phyloP scores from a whole-genome alignment of 2,797 vertebrate species.

The Kryptolebias ocellatus region DNA sequence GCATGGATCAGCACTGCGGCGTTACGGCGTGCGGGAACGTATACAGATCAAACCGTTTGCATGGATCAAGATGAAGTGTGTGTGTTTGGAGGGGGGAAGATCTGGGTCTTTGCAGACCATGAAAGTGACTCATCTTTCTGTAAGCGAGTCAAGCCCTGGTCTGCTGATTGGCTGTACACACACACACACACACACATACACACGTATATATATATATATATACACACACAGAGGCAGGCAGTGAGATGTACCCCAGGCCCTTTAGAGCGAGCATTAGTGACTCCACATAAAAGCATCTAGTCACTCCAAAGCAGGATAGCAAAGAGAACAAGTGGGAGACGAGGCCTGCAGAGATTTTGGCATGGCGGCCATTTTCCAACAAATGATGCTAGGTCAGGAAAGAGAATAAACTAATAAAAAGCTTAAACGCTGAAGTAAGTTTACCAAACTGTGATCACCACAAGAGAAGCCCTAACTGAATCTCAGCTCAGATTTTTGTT shows the following conservation, averaged over 20 bases:
- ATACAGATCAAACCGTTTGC: slow-evolving; percentile 62
- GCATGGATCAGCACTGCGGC: slow-evolving; percentile 31
- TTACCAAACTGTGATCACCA: slow-evolving; percentile 65
- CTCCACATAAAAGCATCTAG: slow-evolving; percentile 76
- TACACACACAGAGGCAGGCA: slow-evolving; percentile 26
- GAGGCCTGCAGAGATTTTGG: slow-evolving; percentile 67
- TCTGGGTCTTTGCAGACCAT: slow-evolving; percentile 61
- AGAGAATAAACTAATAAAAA: slow-evolving; percentile 15
- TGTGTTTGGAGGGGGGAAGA: slow-evolving; percentile 17
- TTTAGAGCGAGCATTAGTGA: slow-evolving; percentile 77
- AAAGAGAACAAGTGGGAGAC: slow-evolving; percentile 69
- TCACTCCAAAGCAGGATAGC: slow-evolving; percentile 67
- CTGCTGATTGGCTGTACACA: slow-evolving; percentile 47
- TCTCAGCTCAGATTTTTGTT: slow-evolving; percentile 43
- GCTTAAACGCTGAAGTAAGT: slow-evolving; percentile 36
- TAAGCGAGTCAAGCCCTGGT: slow-evolving; percentile 56
- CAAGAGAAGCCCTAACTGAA: slow-evolving; percentile 49
- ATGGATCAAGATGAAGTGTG: slow-evolving; percentile 55
- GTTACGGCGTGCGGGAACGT: slow-evolving; percentile 21
- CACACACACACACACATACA: slow-evolving; percentile 30
- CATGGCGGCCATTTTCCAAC: slow-evolving; percentile 73
- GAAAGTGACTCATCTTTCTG: slow-evolving; percentile 75
- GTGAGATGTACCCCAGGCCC: slow-evolving; percentile 68
- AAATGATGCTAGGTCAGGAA: slow-evolving; percentile 34
- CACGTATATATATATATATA: slow-evolving; percentile 5